Percentiles rank a stretch among this genome's conserved stretches.
Evolutionary conservation across 2,113 vertebrate species (phyloP).

Genomic region (Aegypius monachus): DNA sequence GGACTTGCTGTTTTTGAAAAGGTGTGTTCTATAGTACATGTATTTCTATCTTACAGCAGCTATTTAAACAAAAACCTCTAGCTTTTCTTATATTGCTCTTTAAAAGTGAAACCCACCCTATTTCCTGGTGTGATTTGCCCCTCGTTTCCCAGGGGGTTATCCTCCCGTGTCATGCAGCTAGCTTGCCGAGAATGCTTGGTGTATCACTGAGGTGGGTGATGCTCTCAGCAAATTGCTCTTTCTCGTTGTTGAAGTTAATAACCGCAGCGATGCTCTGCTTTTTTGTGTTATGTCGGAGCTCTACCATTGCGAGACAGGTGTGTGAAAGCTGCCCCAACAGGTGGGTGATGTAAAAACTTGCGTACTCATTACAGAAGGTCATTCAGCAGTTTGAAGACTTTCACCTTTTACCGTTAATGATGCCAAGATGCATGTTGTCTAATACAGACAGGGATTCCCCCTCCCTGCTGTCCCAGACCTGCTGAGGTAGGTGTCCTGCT

Average conservation of each 20-base stretch:
- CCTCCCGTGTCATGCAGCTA: rapidly evolving
- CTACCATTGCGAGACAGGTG: not conserved
- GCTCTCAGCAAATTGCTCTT: not conserved
- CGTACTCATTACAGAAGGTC: not conserved
- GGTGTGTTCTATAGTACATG: not conserved
- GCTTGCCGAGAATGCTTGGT: not conserved
- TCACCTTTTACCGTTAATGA: not conserved
- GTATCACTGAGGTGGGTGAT: not conserved
- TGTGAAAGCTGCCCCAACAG: not conserved
- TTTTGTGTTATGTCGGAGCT: not conserved
- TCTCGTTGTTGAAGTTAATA: not conserved
- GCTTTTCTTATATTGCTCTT: not conserved
- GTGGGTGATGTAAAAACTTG: not conserved
- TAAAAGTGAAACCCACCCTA: not conserved
- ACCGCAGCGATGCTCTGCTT: not conserved
- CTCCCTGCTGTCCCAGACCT: not conserved
- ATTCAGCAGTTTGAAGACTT: not conserved
- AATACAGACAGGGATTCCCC: not conserved
- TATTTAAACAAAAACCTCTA: not conserved
- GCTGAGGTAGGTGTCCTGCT: not conserved
- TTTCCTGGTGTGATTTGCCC: not conserved
- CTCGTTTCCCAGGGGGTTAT: not conserved
- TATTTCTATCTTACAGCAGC: not conserved
- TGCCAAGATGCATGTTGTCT: not conserved
- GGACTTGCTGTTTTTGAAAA: not conserved